Evolutionary conservation across 2,797 vertebrate species (phyloP), one percentile per base, ranked within the genome.

Genomic region (Falco peregrinus): DNA sequence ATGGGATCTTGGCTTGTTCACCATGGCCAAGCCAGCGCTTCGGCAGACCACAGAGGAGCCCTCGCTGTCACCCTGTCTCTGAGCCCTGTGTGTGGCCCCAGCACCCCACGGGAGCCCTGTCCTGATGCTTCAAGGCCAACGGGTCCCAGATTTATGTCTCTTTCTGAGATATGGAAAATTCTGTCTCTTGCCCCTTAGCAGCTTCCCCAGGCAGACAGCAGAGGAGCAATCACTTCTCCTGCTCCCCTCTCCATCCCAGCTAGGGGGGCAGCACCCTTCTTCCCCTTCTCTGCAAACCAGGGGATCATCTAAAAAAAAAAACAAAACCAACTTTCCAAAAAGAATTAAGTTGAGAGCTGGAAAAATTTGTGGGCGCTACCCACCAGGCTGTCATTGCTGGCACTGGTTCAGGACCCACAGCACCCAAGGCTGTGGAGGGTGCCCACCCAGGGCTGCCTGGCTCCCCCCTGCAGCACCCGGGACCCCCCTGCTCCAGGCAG

Each of bases 101-200:
- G n/a, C 57, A 68, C 15, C 51, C 45, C 2, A 1, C 2, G 2
- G 39, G 35, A 83, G 43, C 64, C 39, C 47, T 6, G 0, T 53
- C 84, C 92, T 17, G 7, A 20, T 13, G 26, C 33, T 63, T 43
- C 0, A 2, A 43, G 24, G 31, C 53, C 1, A 2, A 19, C 4
- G 50, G 39, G 12, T 79, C 51, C 43, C n/a, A 35, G 20, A 33
- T 84, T 87, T 26, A 33, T 71, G 53, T 35, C 20, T 75, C 25
- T 45, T 78, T 80, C 63, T 24, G 14, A 54, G 63, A 20, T 0
- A 1, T 5, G 43, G 29, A 65, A 82, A 37, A 4, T 37, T 50
- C 50, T 6, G 1, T 45, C 28, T 57, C n/a, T 33, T n/a, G 25
- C 22, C 56, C 68, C 67, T 39, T 31, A 47, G 25, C 6, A 20